Evolutionary conservation across 2,888 invertebrate genomes (phyloP).

Genomic region (Molanna angustata): DNA sequence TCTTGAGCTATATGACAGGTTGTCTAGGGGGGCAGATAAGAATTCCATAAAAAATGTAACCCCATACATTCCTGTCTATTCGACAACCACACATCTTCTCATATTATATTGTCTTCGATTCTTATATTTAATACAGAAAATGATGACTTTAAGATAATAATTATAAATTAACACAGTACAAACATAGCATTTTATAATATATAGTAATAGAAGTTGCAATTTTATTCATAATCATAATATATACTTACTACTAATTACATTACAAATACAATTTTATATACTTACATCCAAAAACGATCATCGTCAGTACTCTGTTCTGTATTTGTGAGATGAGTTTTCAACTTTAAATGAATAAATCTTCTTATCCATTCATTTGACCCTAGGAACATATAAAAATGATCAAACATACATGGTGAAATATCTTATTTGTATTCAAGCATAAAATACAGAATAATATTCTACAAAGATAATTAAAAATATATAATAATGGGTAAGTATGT

Average conservation of each 20-base stretch:
- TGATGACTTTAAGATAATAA: neutral
- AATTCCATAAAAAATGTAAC: no score
- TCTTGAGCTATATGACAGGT: no score
- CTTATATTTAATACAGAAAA: no score
- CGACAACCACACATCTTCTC: no score
- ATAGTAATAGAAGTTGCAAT: neutral
- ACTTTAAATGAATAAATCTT: conserved; percentile 21
- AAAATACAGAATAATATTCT: no score
- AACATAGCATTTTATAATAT: neutral
- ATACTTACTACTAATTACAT: no score
- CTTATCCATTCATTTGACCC: conserved; percentile 28
- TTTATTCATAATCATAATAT: neutral
- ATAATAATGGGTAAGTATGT: no score
- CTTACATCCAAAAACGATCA: conserved; percentile 27
- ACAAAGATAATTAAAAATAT: no score
- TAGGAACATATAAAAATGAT: conserved; percentile 8
- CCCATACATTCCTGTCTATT: no score
- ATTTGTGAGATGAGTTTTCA: conserved; percentile 12
- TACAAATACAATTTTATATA: neutral
- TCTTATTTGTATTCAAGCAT: neutral
- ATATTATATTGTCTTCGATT: no score
- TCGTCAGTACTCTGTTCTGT: conserved; percentile 11
- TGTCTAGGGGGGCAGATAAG: no score
- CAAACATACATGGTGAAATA: neutral
- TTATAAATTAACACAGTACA: neutral